phyloP scores from a whole-genome alignment of 2,113 vertebrate genomes.

The Ornithorhynchus anatinus region DNA sequence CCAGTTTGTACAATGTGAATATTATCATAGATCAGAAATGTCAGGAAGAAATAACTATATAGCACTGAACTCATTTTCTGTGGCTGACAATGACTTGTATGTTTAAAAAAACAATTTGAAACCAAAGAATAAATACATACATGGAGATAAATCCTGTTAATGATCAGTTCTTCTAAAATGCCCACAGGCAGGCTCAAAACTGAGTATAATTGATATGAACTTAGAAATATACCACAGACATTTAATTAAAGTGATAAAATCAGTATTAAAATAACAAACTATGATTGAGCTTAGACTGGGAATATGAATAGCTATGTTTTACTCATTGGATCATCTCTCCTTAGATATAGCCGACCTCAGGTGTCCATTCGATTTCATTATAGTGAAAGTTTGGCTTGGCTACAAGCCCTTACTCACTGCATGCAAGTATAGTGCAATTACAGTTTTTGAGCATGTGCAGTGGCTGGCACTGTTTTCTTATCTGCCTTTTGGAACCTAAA shows the following conservation, averaged over 20 bases:
- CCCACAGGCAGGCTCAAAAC: background rate
- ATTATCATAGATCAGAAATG: background rate
- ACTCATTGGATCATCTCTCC: background rate
- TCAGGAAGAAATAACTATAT: background rate
- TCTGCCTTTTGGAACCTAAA: too few relatives aligned
- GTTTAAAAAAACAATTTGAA: slow-evolving; percentile 16
- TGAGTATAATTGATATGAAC: background rate
- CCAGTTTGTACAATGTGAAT: background rate
- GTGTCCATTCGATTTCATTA: too few relatives aligned
- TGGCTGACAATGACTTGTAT: background rate
- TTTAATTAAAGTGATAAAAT: slow-evolving; percentile 5
- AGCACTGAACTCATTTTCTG: background rate
- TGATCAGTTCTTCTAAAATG: background rate
- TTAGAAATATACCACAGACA: background rate
- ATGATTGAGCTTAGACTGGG: background rate
- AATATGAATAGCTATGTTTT: background rate
- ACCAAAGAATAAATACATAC: background rate
- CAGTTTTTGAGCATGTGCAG: too few relatives aligned
- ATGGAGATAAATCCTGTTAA: background rate
- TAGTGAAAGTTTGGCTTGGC: too few relatives aligned
- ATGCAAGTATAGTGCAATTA: too few relatives aligned
- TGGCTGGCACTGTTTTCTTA: too few relatives aligned
- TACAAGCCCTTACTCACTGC: too few relatives aligned
- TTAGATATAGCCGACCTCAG: too few relatives aligned
- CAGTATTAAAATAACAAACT: slow-evolving; percentile 7